Evolutionary conservation across 1,140 invertebrate species (phyloP).

Genomic region (Drosophila nigromelanica): DNA sequence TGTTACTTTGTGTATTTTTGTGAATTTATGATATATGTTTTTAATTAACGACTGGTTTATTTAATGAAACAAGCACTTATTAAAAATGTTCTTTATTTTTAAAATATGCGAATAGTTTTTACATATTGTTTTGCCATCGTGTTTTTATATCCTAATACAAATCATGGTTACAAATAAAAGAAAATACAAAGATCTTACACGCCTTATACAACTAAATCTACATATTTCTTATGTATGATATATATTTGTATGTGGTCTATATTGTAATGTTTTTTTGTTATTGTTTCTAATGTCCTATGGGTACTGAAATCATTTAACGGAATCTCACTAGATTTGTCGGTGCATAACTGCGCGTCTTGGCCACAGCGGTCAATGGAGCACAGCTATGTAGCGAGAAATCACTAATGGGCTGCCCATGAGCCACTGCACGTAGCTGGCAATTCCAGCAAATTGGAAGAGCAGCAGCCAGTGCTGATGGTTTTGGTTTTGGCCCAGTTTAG

Average conservation of each 20-base stretch:
- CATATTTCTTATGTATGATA: slow-evolving; percentile 24
- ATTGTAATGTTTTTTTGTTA: slow-evolving; percentile 11
- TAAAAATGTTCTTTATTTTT: slow-evolving; percentile 68
- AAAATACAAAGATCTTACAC: slow-evolving; percentile 44
- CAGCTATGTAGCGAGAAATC: slow-evolving; percentile 64
- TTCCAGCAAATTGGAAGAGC: slow-evolving; percentile 16
- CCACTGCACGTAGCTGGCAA: slow-evolving; percentile 1
- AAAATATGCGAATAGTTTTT: slow-evolving; percentile 62
- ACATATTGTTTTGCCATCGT: slow-evolving; percentile 35
- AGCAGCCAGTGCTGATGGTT: slow-evolving; percentile 2
- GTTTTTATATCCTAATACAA: slow-evolving; percentile 31
- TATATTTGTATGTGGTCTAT: slow-evolving; percentile 22
- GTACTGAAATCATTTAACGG: slow-evolving; percentile 21
- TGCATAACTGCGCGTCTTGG: slow-evolving; percentile 29
- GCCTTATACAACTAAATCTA: slow-evolving; percentile 46
- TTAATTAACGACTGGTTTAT: no score
- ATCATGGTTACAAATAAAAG: slow-evolving; percentile 34
- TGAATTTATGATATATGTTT: background rate
- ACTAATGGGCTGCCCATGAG: slow-evolving; percentile 1
- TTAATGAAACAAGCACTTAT: background rate
- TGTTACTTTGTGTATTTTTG: background rate
- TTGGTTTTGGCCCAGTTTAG: slow-evolving; percentile 4
- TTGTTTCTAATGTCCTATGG: slow-evolving; percentile 27
- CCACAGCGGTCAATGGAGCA: background rate
- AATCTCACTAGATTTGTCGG: slow-evolving; percentile 48